Conservation (phyloP, 2,888 invertebrate species). For the Anodontia alba region DNA sequence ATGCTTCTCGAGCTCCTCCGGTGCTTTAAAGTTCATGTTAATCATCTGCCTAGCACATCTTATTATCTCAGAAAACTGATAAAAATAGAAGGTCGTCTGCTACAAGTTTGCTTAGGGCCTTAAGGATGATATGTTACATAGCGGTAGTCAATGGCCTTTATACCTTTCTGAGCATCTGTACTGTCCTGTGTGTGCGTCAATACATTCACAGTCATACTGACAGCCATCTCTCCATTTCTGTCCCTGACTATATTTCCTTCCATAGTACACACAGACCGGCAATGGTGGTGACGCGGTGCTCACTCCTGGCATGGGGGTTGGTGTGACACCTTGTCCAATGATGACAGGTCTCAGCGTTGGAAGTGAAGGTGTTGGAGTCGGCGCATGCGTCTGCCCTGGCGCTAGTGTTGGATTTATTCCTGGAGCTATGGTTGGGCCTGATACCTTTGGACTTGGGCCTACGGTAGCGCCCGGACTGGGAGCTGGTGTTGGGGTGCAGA, state of each 20-base stretch:
- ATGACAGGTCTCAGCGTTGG: constrained; percentile 59
- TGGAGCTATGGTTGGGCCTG: constrained; percentile 45
- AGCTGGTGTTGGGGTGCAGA: constrained; percentile 61
- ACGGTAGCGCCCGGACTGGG: constrained; percentile 50
- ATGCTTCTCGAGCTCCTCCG: too few relatives aligned
- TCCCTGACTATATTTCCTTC: constrained; percentile 67
- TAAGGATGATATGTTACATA: too few relatives aligned
- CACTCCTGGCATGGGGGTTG: constrained; percentile 58
- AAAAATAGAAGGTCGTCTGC: too few relatives aligned
- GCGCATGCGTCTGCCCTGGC: constrained; percentile 16
- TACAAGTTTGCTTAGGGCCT: too few relatives aligned
- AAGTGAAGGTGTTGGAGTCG: constrained; percentile 38
- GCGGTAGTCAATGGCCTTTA: not conserved
- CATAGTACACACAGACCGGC: constrained; percentile 72
- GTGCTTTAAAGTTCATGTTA: too few relatives aligned
- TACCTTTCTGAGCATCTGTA: constrained; percentile 74
- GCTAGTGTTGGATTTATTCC: constrained; percentile 21
- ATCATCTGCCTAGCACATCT: too few relatives aligned
- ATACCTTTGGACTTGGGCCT: constrained; percentile 38
- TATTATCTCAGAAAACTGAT: too few relatives aligned
- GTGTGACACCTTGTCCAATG: constrained; percentile 69
- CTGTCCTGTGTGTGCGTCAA: constrained; percentile 65
- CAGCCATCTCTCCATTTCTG: constrained; percentile 74
- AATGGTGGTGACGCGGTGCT: constrained; percentile 40
- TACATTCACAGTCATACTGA: constrained; percentile 71